Conservation (phyloP, 1,140 invertebrate genomes). For the Cherax destructor region DNA sequence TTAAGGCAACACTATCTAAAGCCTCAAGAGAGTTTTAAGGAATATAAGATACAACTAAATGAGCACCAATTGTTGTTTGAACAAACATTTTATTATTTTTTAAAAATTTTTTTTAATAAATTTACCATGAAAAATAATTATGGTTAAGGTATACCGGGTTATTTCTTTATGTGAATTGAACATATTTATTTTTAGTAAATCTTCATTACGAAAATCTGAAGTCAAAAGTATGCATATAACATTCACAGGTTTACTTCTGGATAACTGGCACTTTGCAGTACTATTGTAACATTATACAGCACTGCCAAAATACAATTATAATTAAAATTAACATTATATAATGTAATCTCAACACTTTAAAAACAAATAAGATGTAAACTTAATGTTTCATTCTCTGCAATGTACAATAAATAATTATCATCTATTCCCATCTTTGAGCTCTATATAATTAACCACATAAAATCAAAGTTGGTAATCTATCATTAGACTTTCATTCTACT, state of each 20-base stretch:
- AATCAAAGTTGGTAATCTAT: background rate
- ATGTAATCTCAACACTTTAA: slow-evolving; percentile 3
- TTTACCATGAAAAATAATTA: background rate
- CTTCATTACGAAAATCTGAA: background rate
- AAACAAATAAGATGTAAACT: background rate
- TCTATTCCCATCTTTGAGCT: slow-evolving; percentile 6
- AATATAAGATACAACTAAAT: background rate
- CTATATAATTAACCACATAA: slow-evolving; percentile 6
- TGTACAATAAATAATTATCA: slow-evolving; percentile 19
- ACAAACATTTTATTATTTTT: background rate
- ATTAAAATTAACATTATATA: slow-evolving; percentile 22
- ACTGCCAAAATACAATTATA: slow-evolving; percentile 29
- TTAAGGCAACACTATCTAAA: too few relatives aligned
- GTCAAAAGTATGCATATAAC: background rate
- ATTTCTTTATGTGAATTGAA: background rate
- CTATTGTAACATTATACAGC: slow-evolving; percentile 15
- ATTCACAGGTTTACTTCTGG: slow-evolving; percentile 10
- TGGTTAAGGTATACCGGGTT: background rate
- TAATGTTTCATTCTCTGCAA: slow-evolving; percentile 7
- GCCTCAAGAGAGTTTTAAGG: too few relatives aligned
- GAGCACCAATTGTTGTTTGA: background rate
- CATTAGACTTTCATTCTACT: background rate
- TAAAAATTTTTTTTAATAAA: background rate
- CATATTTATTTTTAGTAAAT: background rate
- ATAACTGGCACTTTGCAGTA: slow-evolving; percentile 19